Evolutionary conservation across 37 sponge, comb jelly and placozoan genomes (phyloP).

Genomic region (Halichondria panicea): DNA sequence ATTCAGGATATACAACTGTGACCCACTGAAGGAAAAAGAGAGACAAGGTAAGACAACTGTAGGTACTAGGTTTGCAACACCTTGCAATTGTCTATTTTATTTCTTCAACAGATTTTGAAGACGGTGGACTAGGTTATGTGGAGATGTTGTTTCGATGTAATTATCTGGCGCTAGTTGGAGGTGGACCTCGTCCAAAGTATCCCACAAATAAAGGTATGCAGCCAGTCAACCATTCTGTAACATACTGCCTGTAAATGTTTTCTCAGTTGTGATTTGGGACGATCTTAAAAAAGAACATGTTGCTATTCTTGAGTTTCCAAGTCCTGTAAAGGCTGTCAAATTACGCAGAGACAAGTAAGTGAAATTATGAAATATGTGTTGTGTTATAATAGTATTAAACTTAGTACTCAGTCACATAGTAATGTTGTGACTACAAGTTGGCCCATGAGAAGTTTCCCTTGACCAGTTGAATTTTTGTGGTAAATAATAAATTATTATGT

Average conservation of each 20-base stretch:
- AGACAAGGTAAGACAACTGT: conserved; percentile 85
- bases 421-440: no score
- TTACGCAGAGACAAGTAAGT: conserved; percentile 86
- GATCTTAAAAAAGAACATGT: conserved; percentile 88
- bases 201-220: conserved; percentile 75
- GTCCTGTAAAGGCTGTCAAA: conserved; percentile 80
- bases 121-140: conserved; percentile 87
- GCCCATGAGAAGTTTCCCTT: no score
- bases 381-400: not conserved
- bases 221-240: not conserved
- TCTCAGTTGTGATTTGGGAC: conserved; percentile 94
- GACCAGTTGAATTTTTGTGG: not conserved
- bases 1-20: conserved; percentile 92
- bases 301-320: conserved; percentile 76
- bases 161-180: conserved; percentile 95
- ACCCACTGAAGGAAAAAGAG: conserved; percentile 96
- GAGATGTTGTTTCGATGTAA: conserved; percentile 97
- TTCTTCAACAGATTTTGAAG: conserved; percentile 76
- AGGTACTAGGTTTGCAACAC: no score
- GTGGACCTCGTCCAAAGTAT: conserved; percentile 82
- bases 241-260: no score
- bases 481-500: not conserved
- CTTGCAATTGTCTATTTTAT: no score
- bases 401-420: not conserved
- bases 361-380: not conserved